A percentile compares a stretch with the other conserved stretches of the same genome.
These are phyloP conservation scores for Tapera naevia DNA, from an alignment of 2,797 vertebrate genomes.

Conservation along the genomic window DNA sequence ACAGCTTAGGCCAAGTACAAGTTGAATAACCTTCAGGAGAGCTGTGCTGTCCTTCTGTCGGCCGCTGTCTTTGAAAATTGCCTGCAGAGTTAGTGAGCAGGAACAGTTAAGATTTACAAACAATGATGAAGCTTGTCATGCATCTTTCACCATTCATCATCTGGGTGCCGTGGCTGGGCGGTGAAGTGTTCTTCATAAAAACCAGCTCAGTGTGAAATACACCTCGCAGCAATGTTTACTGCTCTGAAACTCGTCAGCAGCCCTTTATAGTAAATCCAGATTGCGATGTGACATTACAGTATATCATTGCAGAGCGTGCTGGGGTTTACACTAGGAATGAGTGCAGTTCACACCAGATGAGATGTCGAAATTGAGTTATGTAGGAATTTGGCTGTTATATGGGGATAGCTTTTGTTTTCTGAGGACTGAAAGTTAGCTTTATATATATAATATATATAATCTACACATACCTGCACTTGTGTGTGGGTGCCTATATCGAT, in stretches of 20 bases:
- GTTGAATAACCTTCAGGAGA: conserved; percentile 99
- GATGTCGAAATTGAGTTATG: conserved; percentile 95
- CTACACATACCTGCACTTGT: conserved; percentile 66
- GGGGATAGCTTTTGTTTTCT: conserved; percentile 87
- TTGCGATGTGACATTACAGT: conserved; percentile 96
- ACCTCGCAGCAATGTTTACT: conserved; percentile 98
- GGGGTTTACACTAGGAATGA: conserved; percentile 84
- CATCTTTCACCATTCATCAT: conserved; percentile 99
- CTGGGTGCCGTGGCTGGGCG: conserved; percentile 89
- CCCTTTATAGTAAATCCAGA: conserved; percentile 96
- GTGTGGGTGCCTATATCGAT: conserved; percentile 42
- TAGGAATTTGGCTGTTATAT: conserved; percentile 90
- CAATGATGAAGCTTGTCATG: conserved; percentile 99
- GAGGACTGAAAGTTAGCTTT: conserved; percentile 87
- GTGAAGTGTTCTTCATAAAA: conserved; percentile 99
- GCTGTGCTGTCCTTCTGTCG: conserved; percentile 94
- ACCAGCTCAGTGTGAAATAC: conserved; percentile 99
- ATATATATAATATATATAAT: conserved; percentile 80
- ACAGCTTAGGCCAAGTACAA: conserved; percentile 88
- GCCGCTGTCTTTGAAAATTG: conserved; percentile 99
- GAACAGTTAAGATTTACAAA: conserved; percentile 99
- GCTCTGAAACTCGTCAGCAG: conserved; percentile 96
- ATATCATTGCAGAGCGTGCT: conserved; percentile 89
- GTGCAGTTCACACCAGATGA: conserved; percentile 89
- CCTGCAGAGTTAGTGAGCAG: conserved; percentile 99